These are phyloP conservation scores for Bombus fervidus DNA, from an alignment of 1,140 invertebrate genomes.

Conservation along the genomic window DNA sequence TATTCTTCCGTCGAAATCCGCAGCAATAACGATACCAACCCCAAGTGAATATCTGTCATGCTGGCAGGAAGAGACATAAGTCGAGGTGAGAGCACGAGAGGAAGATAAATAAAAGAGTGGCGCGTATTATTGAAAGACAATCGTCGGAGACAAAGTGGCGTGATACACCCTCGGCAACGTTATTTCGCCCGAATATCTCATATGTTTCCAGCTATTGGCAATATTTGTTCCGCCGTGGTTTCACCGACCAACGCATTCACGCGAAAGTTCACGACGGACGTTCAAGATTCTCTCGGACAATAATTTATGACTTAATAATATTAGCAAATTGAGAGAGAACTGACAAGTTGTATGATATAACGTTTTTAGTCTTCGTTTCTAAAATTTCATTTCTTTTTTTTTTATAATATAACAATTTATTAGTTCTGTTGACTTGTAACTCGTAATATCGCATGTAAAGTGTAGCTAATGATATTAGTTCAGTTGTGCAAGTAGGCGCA, in stretches of 20 bases:
- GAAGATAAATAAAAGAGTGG: conserved; percentile 10
- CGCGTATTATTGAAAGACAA: conserved; percentile 38
- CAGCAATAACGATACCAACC: not conserved
- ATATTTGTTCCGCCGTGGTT: not conserved
- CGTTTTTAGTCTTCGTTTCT: too few species aligned
- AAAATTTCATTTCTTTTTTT: too few species aligned
- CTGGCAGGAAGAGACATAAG: not conserved
- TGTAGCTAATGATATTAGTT: too few species aligned
- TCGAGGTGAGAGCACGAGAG: conserved; percentile 14
- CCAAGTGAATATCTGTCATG: not conserved
- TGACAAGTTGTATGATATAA: too few species aligned
- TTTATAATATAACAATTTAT: not conserved
- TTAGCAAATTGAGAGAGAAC: too few species aligned
- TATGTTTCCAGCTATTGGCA: not conserved
- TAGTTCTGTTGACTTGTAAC: too few species aligned
- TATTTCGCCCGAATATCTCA: conserved; percentile 11
- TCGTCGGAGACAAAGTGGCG: conserved; percentile 1
- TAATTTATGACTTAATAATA: too few species aligned
- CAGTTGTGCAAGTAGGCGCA: too few species aligned
- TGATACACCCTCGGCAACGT: not conserved
- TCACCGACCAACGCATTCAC: too few species aligned
- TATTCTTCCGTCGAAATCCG: not conserved
- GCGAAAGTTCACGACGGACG: too few species aligned
- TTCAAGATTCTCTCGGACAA: too few species aligned
- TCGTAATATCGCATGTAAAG: too few species aligned